Evolutionary conservation across 2,797 vertebrate genomes (phyloP).

Genomic region (Cossypha heuglini): DNA sequence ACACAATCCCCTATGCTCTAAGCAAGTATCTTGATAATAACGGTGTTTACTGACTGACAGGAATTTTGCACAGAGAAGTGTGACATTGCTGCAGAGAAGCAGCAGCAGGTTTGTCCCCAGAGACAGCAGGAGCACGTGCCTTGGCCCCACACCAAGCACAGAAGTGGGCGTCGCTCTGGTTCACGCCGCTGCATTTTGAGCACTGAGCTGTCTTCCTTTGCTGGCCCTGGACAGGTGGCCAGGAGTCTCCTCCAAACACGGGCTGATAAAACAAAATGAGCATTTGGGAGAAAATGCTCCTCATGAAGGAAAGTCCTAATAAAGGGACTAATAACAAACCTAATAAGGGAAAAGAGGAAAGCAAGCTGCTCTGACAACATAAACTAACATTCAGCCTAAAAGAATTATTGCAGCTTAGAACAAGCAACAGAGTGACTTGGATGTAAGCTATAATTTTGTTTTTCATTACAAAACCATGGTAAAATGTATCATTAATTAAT

Average conservation of each 20-base stretch:
- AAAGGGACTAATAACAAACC: not conserved
- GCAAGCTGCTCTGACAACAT: not conserved
- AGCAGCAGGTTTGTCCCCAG: not conserved
- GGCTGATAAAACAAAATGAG: slow-evolving; percentile 60
- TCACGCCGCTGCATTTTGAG: slow-evolving; percentile 78
- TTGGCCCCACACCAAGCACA: slow-evolving; percentile 87
- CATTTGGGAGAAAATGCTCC: not conserved
- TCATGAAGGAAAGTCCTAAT: not conserved
- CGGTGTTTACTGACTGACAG: not conserved
- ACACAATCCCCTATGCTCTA: not conserved
- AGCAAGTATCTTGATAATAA: not conserved
- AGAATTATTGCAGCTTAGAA: not conserved
- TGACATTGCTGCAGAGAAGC: not conserved
- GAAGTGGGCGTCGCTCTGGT: slow-evolving; percentile 76
- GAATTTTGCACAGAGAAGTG: not conserved
- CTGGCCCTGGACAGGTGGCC: slow-evolving; percentile 23
- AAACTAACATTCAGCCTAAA: not conserved
- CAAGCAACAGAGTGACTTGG: not conserved
- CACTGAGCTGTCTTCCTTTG: slow-evolving; percentile 72
- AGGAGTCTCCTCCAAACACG: slow-evolving; percentile 5
- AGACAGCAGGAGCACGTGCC: slow-evolving; percentile 52
- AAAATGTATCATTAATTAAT: not conserved
- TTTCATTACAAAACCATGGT: not conserved
- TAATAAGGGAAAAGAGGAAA: not conserved
- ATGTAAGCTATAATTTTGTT: not conserved